Base-by-base conservation (phyloP, 2,113 vertebrate species). In the Hystrix brachyura region DNA sequence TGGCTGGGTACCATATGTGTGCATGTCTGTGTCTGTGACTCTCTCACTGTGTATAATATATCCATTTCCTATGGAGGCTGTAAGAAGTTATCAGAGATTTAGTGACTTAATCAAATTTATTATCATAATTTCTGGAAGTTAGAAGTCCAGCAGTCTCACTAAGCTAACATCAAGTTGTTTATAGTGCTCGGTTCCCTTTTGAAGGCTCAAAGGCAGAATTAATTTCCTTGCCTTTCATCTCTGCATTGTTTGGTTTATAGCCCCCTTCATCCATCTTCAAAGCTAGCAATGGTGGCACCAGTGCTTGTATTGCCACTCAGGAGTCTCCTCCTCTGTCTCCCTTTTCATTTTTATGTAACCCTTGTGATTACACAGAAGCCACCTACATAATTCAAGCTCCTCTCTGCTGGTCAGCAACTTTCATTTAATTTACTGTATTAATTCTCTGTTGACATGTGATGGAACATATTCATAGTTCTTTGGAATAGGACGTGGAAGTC, bases 251-350 rank as follows among this genome's bases (percentile, higher is more conserved):
- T 29, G 13, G 48, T 23, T 25, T 38, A 10, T 78, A 10, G 23
- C 3, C 1, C 4, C 3, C 38, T 38, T 25, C 18, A 18, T 62
- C 5, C 29, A 76, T 15, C 67, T 74, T 62, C 43, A 38, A 76
- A 92, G 9, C 3, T 53, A 65, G 8, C 23, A 64, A 15, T 51
- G 1, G 5, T 74, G 3, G 17, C 25, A 23, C 0, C 2, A 5
- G 7, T 53, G 3, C n/a, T 78, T 64, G 0, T 21, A 53, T 69
- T 60, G 5, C 34, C 7, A 65, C 15, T 15, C 21, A 32, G 4
- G 69, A 43, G 43, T 74, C 3, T 59, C 38, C 23, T 59, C 48
- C 23, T 90, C 25, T 79, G 4, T 9, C 17, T 78, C n/a, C 29
- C 3, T 65, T 13, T 85, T 43, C 1, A 25, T 29, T 85, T 60